These are phyloP conservation scores for Eupithecia dodoneata DNA, from an alignment of 2,888 invertebrate species.

Conservation along the genomic window DNA sequence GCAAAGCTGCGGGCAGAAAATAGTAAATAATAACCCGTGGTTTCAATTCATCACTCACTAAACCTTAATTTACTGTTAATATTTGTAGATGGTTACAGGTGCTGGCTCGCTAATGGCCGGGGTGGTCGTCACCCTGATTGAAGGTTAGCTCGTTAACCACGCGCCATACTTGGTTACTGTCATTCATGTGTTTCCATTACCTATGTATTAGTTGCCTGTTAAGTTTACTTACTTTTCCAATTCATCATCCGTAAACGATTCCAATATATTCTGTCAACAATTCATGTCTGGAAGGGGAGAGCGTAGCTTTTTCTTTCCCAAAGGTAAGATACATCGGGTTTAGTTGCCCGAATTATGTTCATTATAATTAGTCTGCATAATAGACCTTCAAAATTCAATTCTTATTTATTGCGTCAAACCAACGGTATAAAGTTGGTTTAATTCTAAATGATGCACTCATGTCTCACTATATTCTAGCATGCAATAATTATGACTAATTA, in stretches of 20 bases:
- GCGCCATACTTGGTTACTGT: background rate
- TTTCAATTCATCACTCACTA: background rate
- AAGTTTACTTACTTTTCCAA: constrained; percentile 2
- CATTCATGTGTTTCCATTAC: background rate
- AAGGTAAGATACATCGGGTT: background rate
- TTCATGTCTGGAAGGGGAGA: background rate
- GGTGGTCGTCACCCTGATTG: background rate
- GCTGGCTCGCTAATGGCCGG: background rate
- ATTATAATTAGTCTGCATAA: too few relatives aligned
- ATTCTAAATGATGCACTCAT: too few relatives aligned
- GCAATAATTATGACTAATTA: too few relatives aligned
- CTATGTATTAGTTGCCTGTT: background rate
- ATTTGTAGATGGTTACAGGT: background rate
- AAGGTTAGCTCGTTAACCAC: background rate
- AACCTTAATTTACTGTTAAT: constrained; percentile 1
- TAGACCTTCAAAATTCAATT: background rate
- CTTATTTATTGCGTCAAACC: too few relatives aligned
- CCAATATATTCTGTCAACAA: background rate
- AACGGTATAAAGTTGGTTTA: too few relatives aligned
- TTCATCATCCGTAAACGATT: background rate
- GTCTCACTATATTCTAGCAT: too few relatives aligned
- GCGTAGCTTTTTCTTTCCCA: background rate
- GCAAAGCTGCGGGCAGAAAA: background rate
- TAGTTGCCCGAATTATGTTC: too few relatives aligned
- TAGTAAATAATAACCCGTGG: background rate